Percentiles rank a stretch among this genome's conserved stretches.
phyloP scores from a whole-genome alignment of 2,888 invertebrate genomes.

The Xestia c-nigrum region DNA sequence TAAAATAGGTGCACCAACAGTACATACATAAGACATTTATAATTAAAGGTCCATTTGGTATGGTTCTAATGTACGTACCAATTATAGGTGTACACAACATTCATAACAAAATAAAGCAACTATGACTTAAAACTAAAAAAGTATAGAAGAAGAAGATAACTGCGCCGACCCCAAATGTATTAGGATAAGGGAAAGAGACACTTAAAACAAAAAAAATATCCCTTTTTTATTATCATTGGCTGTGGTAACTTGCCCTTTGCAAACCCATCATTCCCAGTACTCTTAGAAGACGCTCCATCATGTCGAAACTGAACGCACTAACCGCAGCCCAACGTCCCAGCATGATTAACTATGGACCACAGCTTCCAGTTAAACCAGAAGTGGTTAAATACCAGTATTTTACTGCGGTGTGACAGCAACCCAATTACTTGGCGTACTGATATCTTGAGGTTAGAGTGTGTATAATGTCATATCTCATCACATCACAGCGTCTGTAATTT shows the following conservation, averaged over 20 bases:
- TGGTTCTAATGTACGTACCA: too few species aligned
- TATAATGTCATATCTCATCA: neutral
- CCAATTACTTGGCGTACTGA: slow-evolving; percentile 30
- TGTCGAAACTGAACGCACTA: slow-evolving; percentile 7
- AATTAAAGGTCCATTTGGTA: too few species aligned
- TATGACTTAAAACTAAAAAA: too few species aligned
- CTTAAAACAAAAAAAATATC: too few species aligned
- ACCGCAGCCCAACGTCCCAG: slow-evolving; percentile 24
- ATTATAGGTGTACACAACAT: too few species aligned
- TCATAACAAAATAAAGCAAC: too few species aligned
- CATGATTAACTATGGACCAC: slow-evolving; percentile 23
- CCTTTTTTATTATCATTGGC: too few species aligned
- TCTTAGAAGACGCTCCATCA: neutral
- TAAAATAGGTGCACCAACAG: too few species aligned
- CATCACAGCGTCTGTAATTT: neutral
- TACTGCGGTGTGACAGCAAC: slow-evolving; percentile 36
- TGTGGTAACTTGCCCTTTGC: neutral
- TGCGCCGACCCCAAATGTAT: too few species aligned
- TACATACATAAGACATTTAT: too few species aligned
- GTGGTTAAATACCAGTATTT: slow-evolving; percentile 20
- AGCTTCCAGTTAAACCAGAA: slow-evolving; percentile 42
- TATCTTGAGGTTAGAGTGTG: slow-evolving; percentile 29
- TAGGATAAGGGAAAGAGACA: too few species aligned
- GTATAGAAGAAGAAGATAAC: too few species aligned
- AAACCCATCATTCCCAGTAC: neutral